Evolutionary conservation across 2,113 vertebrate species (phyloP), one percentile per base, ranked within the genome.

Genomic region (Rhabdornis inornatus): DNA sequence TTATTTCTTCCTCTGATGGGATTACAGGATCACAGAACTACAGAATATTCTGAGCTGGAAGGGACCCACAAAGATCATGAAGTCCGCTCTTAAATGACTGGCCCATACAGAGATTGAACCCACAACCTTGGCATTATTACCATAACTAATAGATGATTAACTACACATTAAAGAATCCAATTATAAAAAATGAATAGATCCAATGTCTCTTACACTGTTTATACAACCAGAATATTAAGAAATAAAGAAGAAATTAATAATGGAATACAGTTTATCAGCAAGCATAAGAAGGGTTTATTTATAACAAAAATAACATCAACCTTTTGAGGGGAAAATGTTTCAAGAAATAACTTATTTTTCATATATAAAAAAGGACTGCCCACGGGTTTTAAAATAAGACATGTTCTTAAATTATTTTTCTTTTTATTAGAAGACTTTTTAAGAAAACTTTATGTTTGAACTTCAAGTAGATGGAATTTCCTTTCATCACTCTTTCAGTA

Each of bases 1-100:
- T 22, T 0, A 59, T 87, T 82, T 77, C 19, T 75, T 78, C n/a
- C 24, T 63, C 23, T 45, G 44, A 50, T 5, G 21, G 31, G n/a
- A 47, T 53, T 69, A 87, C 19, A 28, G 31, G 13, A 59, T 59
- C 25, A 59, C 21, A 53, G 31, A 71, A 83, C 25, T 21, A 61
- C 27, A 59, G 63, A 77, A 44, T 52, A 68, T 77, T 77, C 37
- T 68, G 53, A 59, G 13, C 39, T 59, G 20, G 44, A 76, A 76
- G 8, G 21, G 6, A 50, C 35, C 11, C 31, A 50, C 0, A 0
- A 50, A 21, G 25, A 66, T 35, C 44, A 50, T 35, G 6, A n/a
- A 76, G 61, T 42, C 44, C 3, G 6, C 35, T 76, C 25, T 50
- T 66, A 66, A 76, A 66, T 76, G 24, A 85, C 45, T 50, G 30